These are phyloP conservation scores for Hyperoplus immaculatus DNA, from an alignment of 2,797 vertebrate genomes.

Conservation along the genomic window DNA sequence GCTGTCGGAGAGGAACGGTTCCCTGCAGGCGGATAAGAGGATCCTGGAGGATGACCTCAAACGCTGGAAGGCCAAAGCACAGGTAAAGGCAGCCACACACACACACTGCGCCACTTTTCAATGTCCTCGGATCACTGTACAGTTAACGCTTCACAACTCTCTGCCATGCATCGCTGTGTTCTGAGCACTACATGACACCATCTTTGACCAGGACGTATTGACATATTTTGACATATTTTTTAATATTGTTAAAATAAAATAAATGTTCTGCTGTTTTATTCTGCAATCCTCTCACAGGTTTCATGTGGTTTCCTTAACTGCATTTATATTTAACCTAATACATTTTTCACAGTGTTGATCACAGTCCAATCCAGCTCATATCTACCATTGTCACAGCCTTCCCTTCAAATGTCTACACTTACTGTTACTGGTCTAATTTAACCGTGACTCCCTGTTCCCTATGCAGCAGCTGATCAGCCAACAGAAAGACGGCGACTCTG, in stretches of 20 bases:
- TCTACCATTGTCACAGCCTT: neutral
- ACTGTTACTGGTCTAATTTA: neutral
- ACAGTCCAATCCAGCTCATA: neutral
- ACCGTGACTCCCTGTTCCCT: constrained; percentile 1
- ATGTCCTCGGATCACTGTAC: too few species aligned
- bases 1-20: constrained; percentile 94
- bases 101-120: too few species aligned
- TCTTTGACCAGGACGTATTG: too few species aligned
- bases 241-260: too few species aligned
- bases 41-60: constrained; percentile 96
- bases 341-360: neutral
- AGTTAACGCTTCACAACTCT: too few species aligned
- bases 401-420: neutral
- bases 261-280: neutral
- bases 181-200: too few species aligned
- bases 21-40: constrained; percentile 95
- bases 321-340: neutral
- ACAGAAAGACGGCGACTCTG: constrained; percentile 93
- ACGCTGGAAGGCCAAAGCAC: constrained; percentile 92
- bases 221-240: too few species aligned
- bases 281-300: too few species aligned
- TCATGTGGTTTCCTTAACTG: neutral
- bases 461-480: constrained; percentile 93
- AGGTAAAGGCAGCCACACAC: constrained; percentile 66
- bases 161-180: too few species aligned